Conservation (phyloP, 2,113 vertebrate genomes). For the Penelope pileata region DNA sequence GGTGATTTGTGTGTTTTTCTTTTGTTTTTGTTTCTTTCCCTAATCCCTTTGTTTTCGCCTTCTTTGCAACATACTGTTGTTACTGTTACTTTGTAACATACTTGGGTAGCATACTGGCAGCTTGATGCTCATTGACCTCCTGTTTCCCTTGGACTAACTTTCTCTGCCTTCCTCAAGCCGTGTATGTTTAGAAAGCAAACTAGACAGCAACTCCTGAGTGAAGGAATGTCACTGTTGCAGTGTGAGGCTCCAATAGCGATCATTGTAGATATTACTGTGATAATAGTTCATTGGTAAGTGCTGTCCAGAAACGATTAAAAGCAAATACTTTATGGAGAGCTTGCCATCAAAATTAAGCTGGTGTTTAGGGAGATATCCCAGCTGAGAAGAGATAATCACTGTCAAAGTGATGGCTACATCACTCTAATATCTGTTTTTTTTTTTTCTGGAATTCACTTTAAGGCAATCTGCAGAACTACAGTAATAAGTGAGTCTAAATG, state of each 20-base stretch:
- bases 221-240: neutral
- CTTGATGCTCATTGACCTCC: neutral
- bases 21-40: neutral
- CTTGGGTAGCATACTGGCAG: neutral
- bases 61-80: neutral
- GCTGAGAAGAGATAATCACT: neutral
- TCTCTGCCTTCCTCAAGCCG: neutral
- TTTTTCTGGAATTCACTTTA: neutral
- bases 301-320: neutral
- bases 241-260: neutral
- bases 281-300: neutral
- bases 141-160: neutral
- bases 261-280: neutral
- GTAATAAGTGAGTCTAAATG: neutral
- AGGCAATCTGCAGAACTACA: neutral
- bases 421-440: rapidly evolving
- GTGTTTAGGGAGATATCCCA: neutral
- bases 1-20: too few species aligned
- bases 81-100: too few species aligned
- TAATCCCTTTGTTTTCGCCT: neutral
- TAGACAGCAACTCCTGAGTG: neutral
- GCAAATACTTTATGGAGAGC: neutral
- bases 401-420: rapidly evolving
- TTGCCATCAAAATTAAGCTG: neutral
- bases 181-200: neutral